These are phyloP conservation scores for Apogon hyalosoma DNA, from an alignment of 2,797 vertebrate species.

Conservation along the genomic window DNA sequence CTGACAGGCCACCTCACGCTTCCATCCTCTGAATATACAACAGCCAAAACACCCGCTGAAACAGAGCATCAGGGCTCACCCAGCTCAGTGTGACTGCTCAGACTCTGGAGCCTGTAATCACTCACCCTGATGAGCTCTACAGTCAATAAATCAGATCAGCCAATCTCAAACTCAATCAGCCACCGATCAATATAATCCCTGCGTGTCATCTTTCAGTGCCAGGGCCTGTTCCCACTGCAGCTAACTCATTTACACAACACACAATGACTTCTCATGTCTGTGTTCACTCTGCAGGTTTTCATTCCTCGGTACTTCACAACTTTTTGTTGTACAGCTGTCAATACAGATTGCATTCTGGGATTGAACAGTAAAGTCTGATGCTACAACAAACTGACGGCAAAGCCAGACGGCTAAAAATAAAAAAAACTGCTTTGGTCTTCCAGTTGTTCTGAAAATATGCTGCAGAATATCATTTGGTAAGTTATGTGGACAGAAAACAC, in stretches of 20 bases:
- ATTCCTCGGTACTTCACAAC: too few relatives aligned
- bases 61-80: constrained; percentile 3
- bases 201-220: constrained; percentile 6
- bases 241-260: constrained; percentile 14
- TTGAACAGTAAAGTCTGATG: too few relatives aligned
- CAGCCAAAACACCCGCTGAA: constrained; percentile 23
- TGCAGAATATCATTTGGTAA: too few relatives aligned
- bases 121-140: constrained; percentile 39
- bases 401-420: too few relatives aligned
- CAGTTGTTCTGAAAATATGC: too few relatives aligned
- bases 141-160: constrained; percentile 55
- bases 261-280: not conserved
- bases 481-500: too few relatives aligned
- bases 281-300: too few relatives aligned
- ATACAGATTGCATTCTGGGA: too few relatives aligned
- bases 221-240: constrained; percentile 7
- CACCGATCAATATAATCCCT: constrained; percentile 39
- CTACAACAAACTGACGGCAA: too few relatives aligned
- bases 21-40: constrained; percentile 62
- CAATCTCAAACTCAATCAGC: constrained; percentile 67
- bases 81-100: constrained; percentile 30
- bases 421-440: too few relatives aligned
- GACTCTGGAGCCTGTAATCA: constrained; percentile 23
- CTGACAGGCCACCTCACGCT: constrained; percentile 54
- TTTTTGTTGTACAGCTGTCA: too few relatives aligned